Evolutionary conservation across 2,888 invertebrate genomes (phyloP), one percentile per base, ranked within the genome.

Genomic region (Conchocele bisecta): DNA sequence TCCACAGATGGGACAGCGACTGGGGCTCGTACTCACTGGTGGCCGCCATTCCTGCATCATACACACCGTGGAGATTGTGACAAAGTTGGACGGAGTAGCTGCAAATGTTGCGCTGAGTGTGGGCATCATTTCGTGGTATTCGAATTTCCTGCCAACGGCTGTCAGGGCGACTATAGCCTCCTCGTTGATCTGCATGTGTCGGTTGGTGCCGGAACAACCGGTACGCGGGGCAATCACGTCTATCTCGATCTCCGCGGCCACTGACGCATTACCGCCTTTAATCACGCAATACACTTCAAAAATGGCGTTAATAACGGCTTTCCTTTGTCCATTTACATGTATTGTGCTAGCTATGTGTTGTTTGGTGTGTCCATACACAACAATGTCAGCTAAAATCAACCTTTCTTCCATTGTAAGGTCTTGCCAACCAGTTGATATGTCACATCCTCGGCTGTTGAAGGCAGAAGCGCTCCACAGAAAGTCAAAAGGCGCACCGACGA

Each of bases 1-100:
- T n/a, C 75, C 67, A 31, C 75, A 75, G n/a, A 75, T 31, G 15
- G 75, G 75, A 37, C 75, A 75, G n/a, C 39, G 54, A 53, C 64
- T 64, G 6, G n/a, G 22, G n/a, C 15, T 50, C 15, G 67, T 67
- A 4, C 59, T 61, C 9, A 26, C 41, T 13, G 75, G 75, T 7
- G 67, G 9, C 24, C 46, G 28, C 75, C 75, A 75, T 11, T 22
- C 48, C 39, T 75, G 75, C 37, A 67, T 42, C 15, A 35, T 35
- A 44, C 75, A 75, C 13, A 75, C n/a, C 20, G 50, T 63, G 0
- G 64, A 44, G 11, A 75, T 35, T 3, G 70, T 50, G 13, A 71
- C 42, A 33, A 75, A 67, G 42, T 64, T 63, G 1, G 70, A 53
- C 24, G 51, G 57, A 5, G 37, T 41, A 7, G 71, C 61, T 2